Percentiles rank a stretch among this genome's conserved stretches.
Evolutionary conservation across 2,888 invertebrate species (phyloP).

Genomic region (Zygaena filipendulae): DNA sequence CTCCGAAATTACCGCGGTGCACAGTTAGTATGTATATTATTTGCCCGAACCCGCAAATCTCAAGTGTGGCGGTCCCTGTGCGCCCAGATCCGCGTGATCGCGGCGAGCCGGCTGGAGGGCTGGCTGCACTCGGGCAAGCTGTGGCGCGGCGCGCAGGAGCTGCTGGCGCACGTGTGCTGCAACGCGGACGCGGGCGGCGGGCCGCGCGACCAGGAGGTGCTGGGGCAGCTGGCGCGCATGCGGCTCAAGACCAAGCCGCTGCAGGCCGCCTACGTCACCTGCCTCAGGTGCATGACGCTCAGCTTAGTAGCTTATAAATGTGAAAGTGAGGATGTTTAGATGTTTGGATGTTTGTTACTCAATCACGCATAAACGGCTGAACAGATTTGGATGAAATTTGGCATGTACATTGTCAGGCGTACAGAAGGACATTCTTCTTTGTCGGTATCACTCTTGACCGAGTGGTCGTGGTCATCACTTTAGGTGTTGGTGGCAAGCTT

Average conservation of each 20-base stretch:
- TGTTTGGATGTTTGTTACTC: too few species aligned
- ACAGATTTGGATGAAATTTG: too few species aligned
- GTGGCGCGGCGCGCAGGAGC: slow-evolving; percentile 90
- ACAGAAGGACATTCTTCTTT: too few species aligned
- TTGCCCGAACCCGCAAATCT: too few species aligned
- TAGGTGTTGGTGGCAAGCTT: too few species aligned
- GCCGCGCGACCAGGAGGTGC: slow-evolving; percentile 77
- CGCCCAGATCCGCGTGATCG: slow-evolving; percentile 75
- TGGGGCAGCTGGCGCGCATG: slow-evolving; percentile 89
- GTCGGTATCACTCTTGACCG: too few species aligned
- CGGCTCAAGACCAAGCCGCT: slow-evolving; percentile 93
- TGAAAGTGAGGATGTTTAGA: too few species aligned
- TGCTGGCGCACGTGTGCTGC: slow-evolving; percentile 89
- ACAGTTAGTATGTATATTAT: too few species aligned
- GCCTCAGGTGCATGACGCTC: slow-evolving; percentile 75
- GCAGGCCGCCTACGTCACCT: slow-evolving; percentile 87
- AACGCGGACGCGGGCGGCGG: slow-evolving; percentile 76
- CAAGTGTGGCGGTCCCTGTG: neutral
- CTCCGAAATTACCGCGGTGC: too few species aligned
- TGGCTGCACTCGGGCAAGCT: slow-evolving; percentile 98
- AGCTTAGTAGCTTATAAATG: slow-evolving; percentile 1
- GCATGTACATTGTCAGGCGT: too few species aligned
- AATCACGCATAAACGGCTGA: too few species aligned
- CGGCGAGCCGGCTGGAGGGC: slow-evolving; percentile 85
- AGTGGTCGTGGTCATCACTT: too few species aligned